Base-by-base conservation (phyloP, 2,888 invertebrate species). In the Troilus luridus region DNA sequence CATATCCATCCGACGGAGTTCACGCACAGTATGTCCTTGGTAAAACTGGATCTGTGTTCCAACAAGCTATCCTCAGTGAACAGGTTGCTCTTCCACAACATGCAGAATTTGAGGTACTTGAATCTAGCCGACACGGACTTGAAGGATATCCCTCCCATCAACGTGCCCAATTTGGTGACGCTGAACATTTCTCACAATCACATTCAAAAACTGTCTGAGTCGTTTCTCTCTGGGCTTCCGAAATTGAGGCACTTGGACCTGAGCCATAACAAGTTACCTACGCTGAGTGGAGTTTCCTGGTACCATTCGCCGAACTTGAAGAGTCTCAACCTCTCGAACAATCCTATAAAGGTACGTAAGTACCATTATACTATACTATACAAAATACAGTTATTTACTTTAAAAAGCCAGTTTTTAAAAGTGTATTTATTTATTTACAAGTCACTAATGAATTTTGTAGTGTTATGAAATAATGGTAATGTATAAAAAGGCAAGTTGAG, bases 1-100 rank as follows among this genome's bases (percentile, higher is more conserved):
- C 97, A 98, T 92, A 94, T 98, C 92, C 98, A 98, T 7, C 98
- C 98, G 94, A 98, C 98, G 94, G 97, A 98, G 41, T 98, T 98
- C 94, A 97, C 97, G 58, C 97, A 97, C 93, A 95, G 98, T 91
- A 96, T 96, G 88, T 96, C 96, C 93, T 94, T 98, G 92, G 96
- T 98, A 93, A 96, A 96, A 93, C 95, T 98, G 93, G 97, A 98
- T 94, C 95, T 98, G 88, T 97, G 97, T 93, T 96, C 96, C 93
- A 98, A 98, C 94, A 96, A 96, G 72, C 95, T 98, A 92, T 96
- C 97, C 93, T 97, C 98, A 92, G 97, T 97, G 95, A 96, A 97
- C 94, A 97, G 97, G 93, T 97, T 98, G 94, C 95, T 98, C 77
- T 97, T 98, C 94, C 97, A 98, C 94, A 97, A 98, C 94, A 96